phyloP scores from a whole-genome alignment of 2,797 vertebrate genomes.

The Mallotus villosus region DNA sequence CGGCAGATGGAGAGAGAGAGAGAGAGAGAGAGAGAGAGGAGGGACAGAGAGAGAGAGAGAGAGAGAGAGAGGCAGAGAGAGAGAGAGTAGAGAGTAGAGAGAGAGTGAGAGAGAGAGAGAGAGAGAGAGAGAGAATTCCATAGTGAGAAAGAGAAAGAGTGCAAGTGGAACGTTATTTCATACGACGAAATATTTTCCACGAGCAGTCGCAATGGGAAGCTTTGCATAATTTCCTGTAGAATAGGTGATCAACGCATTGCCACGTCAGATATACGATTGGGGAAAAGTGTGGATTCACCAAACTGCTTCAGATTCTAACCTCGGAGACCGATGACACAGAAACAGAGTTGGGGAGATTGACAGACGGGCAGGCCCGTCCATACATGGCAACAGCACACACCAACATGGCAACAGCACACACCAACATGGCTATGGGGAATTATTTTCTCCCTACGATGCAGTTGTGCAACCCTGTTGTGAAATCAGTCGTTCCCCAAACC shows the following conservation, averaged over 20 bases:
- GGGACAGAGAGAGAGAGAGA: background rate
- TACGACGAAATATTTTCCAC: constrained; percentile 26
- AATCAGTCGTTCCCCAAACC: constrained; percentile 18
- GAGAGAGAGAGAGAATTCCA: background rate
- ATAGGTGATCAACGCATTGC: constrained; percentile 21
- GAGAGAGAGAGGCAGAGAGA: background rate
- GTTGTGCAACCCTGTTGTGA: constrained; percentile 23
- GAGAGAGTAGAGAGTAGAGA: background rate
- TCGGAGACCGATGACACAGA: background rate
- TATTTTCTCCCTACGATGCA: constrained; percentile 6
- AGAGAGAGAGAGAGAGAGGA: background rate
- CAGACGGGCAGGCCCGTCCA: constrained; percentile 34
- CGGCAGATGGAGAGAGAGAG: background rate
- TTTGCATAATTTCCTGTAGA: constrained; percentile 32
- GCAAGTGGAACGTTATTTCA: constrained; percentile 26
- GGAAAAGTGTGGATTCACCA: constrained; percentile 14
- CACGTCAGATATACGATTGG: constrained; percentile 31
- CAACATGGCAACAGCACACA: constrained; percentile 4
- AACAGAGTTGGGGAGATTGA: constrained; percentile 13
- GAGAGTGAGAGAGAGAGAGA: background rate
- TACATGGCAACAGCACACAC: constrained; percentile 28
- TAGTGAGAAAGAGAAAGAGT: constrained; percentile 1
- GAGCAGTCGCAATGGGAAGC: constrained; percentile 6
- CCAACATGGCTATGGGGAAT: background rate
- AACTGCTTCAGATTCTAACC: constrained; percentile 44